Evolutionary conservation across 2,113 vertebrate genomes (phyloP), one percentile per base, ranked within the genome.

Genomic region (Cyanoderma ruficeps): DNA sequence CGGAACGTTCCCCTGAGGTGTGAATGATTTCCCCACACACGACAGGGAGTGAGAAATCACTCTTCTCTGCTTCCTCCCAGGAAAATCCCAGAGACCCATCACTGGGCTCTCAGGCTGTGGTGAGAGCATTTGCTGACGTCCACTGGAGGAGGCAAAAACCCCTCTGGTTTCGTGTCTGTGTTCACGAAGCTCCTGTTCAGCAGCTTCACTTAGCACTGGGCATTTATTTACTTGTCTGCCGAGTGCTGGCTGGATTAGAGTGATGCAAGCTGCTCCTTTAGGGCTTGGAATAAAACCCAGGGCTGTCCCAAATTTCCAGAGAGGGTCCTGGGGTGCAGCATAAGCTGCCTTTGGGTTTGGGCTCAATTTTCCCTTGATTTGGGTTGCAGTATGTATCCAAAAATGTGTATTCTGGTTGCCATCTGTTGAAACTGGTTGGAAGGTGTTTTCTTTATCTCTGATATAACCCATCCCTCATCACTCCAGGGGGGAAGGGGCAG

Each of bases 111-210:
- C 11, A 3, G 71, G 41, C 39, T 28, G 3, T 1, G 30, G 27
- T 11, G 64, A 46, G 59, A 93, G 65, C 9, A 0, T 89, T 94
- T 83, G 24, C 63, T 24, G 18, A 30, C 4, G 2, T 33, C 46
- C 63, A 60, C 63, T 5, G 15, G 42, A 70, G 52, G 37, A 56
- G 52, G 37, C 6, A 6, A 57, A 57, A 65, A 56, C 21, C 20
- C 1, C 5, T 11, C 14, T 56, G 55, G 3, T 7, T 59, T 59
- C 35, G 2, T 0, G 28, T 69, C 70, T 78, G 59, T 17, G 3
- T 21, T 87, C 22, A 33, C 20, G 11, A 10, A 55, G 12, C 35
- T 53, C 21, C 55, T 4, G 0, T 33, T 72, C 28, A 46, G 42
- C 28, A 46, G 42, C 28, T 89, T 90, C 60, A 5, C 33, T 84